Evolutionary conservation across 2,113 vertebrate species (phyloP).

Genomic region (Sinocyclocheilus maitianheensis): DNA sequence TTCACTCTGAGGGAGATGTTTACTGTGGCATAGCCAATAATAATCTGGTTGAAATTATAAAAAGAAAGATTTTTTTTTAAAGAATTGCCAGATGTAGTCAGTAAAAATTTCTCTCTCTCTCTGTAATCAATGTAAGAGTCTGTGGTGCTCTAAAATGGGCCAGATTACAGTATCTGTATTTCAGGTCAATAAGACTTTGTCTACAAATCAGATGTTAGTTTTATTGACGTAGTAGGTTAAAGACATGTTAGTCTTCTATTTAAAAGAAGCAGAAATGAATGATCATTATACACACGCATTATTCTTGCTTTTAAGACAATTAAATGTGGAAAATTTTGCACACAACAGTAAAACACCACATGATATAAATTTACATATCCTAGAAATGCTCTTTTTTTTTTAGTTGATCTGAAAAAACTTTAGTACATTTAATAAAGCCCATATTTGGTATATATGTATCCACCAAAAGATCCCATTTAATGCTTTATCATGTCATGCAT

Average conservation of each 20-base stretch:
- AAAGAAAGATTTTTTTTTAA: neutral
- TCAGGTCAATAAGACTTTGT: slow-evolving; percentile 11
- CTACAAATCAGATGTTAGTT: neutral
- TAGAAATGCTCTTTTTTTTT: neutral
- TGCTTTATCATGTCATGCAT: slow-evolving; percentile 18
- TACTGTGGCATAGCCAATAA: neutral
- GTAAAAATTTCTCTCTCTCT: slow-evolving; percentile 8
- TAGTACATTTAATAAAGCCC: neutral
- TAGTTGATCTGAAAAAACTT: neutral
- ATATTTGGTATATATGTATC: neutral
- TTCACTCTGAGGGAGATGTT: neutral
- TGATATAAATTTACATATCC: neutral
- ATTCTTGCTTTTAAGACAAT: neutral
- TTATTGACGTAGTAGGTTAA: neutral
- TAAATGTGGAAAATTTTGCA: neutral
- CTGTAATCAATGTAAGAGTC: neutral
- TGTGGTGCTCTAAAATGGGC: slow-evolving; percentile 26
- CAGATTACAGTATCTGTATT: slow-evolving; percentile 23
- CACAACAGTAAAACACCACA: neutral
- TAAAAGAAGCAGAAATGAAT: neutral
- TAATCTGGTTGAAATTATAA: neutral
- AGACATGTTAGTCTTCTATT: neutral
- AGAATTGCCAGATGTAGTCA: neutral
- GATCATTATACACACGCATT: neutral
- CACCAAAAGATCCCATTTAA: neutral